A percentile compares a stretch with the other conserved stretches of the same genome.
These are phyloP conservation scores for Lasioglossum malachurum DNA, from an alignment of 2,888 invertebrate genomes.

Conservation along the genomic window DNA sequence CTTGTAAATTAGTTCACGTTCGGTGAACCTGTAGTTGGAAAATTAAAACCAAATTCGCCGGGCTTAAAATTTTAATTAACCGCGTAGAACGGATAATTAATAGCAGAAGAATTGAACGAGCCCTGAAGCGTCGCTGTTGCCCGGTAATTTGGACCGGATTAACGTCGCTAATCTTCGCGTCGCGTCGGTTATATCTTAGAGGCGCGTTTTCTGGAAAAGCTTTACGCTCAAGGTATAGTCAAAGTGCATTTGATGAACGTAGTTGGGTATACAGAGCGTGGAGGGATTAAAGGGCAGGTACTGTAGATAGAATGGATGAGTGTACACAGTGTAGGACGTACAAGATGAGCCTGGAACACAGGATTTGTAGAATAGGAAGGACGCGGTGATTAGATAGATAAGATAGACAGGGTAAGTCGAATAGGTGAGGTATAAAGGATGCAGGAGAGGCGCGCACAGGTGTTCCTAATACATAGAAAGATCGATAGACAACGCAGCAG, in stretches of 20 bases:
- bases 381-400: background rate
- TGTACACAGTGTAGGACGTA: background rate
- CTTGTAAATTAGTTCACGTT: background rate
- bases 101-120: background rate
- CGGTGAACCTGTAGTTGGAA: background rate
- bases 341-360: background rate
- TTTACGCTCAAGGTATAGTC: background rate
- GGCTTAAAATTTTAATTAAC: background rate
- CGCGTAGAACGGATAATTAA: background rate
- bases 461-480: background rate
- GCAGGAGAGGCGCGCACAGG: background rate
- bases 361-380: background rate
- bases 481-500: background rate
- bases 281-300: background rate
- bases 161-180: background rate
- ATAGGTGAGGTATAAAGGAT: background rate
- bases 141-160: background rate
- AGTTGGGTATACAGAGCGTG: background rate
- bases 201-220: background rate
- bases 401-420: background rate
- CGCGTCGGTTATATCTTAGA: background rate
- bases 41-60: background rate
- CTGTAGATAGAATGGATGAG: background rate
- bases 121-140: background rate
- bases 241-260: slow-evolving; percentile 1